Percentiles rank a stretch among this genome's conserved stretches.
Conservation (phyloP, 1,140 invertebrate genomes). For the Ceratosolen solmsi region DNA sequence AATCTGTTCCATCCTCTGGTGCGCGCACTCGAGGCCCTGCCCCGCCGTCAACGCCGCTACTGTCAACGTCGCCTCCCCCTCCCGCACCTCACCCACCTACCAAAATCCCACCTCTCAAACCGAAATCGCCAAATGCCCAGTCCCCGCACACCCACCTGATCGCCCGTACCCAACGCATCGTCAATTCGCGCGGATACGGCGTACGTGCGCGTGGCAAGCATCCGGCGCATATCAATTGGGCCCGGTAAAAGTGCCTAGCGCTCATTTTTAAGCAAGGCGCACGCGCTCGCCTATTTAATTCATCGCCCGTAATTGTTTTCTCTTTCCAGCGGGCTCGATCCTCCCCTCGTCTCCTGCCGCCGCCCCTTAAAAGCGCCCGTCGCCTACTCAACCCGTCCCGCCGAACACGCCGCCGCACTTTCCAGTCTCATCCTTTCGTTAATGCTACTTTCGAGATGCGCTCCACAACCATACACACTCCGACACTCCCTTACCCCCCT, state of each 20-base stretch:
- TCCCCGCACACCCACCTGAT: neutral
- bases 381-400: too few relatives aligned
- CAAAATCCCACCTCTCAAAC: neutral
- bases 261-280: neutral
- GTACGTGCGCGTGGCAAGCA: neutral
- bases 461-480: too few relatives aligned
- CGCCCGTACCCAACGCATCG: neutral
- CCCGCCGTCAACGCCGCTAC: too few relatives aligned
- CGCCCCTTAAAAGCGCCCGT: too few relatives aligned
- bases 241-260: conserved; percentile 22
- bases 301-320: neutral
- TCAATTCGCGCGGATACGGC: conserved; percentile 21
- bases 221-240: conserved; percentile 47
- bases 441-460: too few relatives aligned
- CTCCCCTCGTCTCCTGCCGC: too few relatives aligned
- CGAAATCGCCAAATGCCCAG: neutral
- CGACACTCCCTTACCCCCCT: too few relatives aligned
- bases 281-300: neutral
- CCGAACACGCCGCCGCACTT: too few relatives aligned
- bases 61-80: neutral
- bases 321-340: neutral
- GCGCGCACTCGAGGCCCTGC: neutral
- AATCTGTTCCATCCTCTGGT: conserved; percentile 64
- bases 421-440: too few relatives aligned
- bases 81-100: neutral